Conservation (phyloP, 2,888 invertebrate genomes). For the Chrysodeixis includens region DNA sequence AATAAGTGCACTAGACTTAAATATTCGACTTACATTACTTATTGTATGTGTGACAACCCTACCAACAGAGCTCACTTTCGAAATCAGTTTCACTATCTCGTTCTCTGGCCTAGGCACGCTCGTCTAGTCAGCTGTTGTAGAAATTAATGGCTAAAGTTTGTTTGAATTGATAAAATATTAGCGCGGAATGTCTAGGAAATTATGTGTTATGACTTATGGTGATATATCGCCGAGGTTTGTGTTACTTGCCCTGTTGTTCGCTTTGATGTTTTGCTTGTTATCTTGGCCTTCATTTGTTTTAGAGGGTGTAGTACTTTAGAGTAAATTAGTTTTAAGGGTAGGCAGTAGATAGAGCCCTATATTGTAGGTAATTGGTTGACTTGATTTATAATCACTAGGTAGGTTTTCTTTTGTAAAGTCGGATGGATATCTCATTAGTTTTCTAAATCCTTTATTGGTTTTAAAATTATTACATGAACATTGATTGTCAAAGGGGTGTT, state of each 20-base stretch:
- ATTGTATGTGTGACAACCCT: background rate
- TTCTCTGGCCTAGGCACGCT: slow-evolving; percentile 16
- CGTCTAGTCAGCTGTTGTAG: slow-evolving; percentile 52
- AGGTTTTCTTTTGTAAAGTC: too few relatives aligned
- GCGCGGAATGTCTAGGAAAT: slow-evolving; percentile 32
- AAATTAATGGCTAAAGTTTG: slow-evolving; percentile 55
- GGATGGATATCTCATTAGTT: too few relatives aligned
- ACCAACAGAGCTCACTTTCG: slow-evolving; percentile 51
- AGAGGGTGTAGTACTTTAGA: background rate
- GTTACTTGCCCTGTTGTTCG: slow-evolving; percentile 12
- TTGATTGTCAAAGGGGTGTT: too few relatives aligned
- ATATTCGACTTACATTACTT: background rate
- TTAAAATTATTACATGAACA: too few relatives aligned
- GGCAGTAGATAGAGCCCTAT: background rate
- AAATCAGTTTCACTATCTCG: slow-evolving; percentile 59
- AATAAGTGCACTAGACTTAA: too few relatives aligned
- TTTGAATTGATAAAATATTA: slow-evolving; percentile 56
- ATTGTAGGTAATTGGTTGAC: too few relatives aligned
- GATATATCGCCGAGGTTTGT: slow-evolving; percentile 22
- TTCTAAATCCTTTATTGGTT: too few relatives aligned
- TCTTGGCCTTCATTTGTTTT: background rate
- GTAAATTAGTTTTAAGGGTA: background rate
- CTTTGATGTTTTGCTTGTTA: background rate
- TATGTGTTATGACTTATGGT: slow-evolving; percentile 31
- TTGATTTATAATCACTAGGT: too few relatives aligned